Evolutionary conservation across 2,797 vertebrate genomes (phyloP).

Genomic region (Chiroxiphia lanceolata): DNA sequence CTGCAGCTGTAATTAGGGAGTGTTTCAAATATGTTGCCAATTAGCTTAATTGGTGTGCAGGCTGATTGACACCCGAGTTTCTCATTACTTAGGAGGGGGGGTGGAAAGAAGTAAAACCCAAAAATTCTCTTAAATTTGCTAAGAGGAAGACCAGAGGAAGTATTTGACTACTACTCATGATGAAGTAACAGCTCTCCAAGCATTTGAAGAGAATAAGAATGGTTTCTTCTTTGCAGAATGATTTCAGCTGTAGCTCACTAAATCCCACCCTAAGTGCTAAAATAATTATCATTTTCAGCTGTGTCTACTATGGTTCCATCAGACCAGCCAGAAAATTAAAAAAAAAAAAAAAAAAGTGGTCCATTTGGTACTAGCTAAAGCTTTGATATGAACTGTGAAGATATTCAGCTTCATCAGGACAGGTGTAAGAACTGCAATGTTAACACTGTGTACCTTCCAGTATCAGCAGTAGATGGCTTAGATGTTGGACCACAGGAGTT

Average conservation of each 20-base stretch:
- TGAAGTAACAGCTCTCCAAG: background rate
- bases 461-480: background rate
- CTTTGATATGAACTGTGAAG: background rate
- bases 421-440: accelerated
- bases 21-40: background rate
- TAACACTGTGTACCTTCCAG: background rate
- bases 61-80: background rate
- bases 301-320: background rate
- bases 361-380: background rate
- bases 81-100: background rate
- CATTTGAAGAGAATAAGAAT: background rate
- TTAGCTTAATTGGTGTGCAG: constrained; percentile 11
- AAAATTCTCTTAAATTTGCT: background rate
- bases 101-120: background rate
- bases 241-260: background rate
- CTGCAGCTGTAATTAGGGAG: background rate
- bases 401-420: background rate
- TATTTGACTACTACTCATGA: background rate
- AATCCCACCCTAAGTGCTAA: background rate
- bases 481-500: background rate
- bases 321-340: background rate
- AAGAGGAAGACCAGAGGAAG: background rate
- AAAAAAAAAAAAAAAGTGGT: background rate
- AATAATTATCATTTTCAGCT: background rate
- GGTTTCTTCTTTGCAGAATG: background rate